Percentiles rank a stretch among this genome's conserved stretches.
phyloP scores from a whole-genome alignment of 2,113 vertebrate genomes.

The Zeus faber region DNA sequence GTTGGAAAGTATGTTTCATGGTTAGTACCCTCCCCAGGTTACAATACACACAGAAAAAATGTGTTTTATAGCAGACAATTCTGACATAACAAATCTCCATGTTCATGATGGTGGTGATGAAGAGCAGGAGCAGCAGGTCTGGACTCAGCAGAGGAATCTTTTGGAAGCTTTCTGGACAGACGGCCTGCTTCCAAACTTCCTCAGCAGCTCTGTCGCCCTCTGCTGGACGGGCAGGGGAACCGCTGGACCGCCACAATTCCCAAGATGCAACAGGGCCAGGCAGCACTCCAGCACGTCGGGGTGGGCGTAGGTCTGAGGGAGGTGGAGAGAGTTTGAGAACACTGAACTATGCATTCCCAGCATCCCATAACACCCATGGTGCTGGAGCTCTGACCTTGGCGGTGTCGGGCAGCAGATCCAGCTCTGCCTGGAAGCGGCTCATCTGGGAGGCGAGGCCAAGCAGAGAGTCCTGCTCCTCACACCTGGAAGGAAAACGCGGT shows the following conservation, averaged over 20 bases:
- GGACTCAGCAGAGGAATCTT: slow-evolving; percentile 51
- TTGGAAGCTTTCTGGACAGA: slow-evolving; percentile 40
- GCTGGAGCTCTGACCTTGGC: slow-evolving; percentile 59
- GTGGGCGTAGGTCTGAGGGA: slow-evolving; percentile 78
- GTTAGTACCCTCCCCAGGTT: not conserved
- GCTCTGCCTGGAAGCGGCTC: slow-evolving; percentile 74
- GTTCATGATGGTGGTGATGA: not conserved
- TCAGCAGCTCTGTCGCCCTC: slow-evolving; percentile 74
- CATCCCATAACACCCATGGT: not conserved
- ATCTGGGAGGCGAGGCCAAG: slow-evolving; percentile 81
- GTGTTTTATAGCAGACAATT: not conserved
- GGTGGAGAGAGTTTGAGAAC: not conserved
- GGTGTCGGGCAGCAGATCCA: slow-evolving; percentile 75
- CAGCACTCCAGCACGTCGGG: slow-evolving; percentile 91
- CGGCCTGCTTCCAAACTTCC: slow-evolving; percentile 46
- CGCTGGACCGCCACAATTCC: slow-evolving; percentile 30
- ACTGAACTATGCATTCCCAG: not conserved
- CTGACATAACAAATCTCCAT: no score
- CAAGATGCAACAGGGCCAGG: slow-evolving; percentile 82
- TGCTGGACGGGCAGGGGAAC: slow-evolving; percentile 56
- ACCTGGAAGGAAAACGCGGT: slow-evolving; percentile 31
- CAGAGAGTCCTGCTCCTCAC: slow-evolving; percentile 69
- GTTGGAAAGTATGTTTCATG: not conserved
- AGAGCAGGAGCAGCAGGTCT: not conserved
- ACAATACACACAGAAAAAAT: not conserved